Evolutionary conservation across 2,888 invertebrate species (phyloP), one percentile per base, ranked within the genome.

Genomic region (Protula sp.): DNA sequence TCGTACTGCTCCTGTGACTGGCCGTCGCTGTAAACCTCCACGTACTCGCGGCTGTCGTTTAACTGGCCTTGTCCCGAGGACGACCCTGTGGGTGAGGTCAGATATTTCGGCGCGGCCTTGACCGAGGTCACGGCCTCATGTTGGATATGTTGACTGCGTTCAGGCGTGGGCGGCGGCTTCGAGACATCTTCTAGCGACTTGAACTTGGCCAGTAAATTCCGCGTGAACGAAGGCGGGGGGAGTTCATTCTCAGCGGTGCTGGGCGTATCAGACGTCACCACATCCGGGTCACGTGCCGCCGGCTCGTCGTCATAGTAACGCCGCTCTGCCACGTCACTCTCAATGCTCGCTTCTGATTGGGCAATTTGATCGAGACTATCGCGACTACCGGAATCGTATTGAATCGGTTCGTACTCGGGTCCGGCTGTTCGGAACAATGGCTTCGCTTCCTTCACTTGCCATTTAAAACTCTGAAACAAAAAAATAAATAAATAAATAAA

Each of bases 121-220:
- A 19, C 19, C 9, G 38, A 38, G 19, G 38, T 19, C 38, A 38
- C 38, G 38, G 38, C 38, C 19, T 38, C 38, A 9, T 38, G 9
- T 19, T 38, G 38, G 38, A 38, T 9, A 38, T 19, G 38, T 14
- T 9, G 9, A 38, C 38, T 38, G 9, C 19, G 38, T 19, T 38
- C 38, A 5, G 67, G 67, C 27, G 53, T 59, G 19, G 67, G 67
- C 14, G 64, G 63, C 3, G 61, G 54, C 54, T 55, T 58, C 14
- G 47, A 51, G n/a, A 57, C 57, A n/a, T 62, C 66, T 59, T 68
- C 68, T 62, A 68, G n/a, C 19, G 63, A 62, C 58, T 61, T 65
- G 63, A 69, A 69, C 47, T 61, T 59, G 30, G 62, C 62, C 26
- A 67, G 61, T 47, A 67, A 57, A 47, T 56, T 66, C 27, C 55